Evolutionary conservation across 1,140 invertebrate species (phyloP).

Genomic region (Andrena cerasifolii): DNA sequence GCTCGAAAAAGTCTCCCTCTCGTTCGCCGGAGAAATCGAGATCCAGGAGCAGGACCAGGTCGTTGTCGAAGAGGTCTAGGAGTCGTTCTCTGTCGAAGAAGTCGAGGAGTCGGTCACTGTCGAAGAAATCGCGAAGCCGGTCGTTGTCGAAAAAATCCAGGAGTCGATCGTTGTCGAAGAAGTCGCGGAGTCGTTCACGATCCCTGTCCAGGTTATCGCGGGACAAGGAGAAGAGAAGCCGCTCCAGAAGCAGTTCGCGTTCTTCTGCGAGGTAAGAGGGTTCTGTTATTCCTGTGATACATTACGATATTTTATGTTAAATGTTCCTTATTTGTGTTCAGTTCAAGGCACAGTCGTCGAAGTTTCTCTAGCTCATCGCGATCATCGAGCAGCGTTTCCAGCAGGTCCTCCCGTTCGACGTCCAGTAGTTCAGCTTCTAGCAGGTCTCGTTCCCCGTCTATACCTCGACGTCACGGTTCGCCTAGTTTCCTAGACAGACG

Average conservation of each 20-base stretch:
- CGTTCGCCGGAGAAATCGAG: conserved; percentile 64
- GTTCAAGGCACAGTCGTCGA: conserved; percentile 74
- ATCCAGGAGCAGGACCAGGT: conserved; percentile 69
- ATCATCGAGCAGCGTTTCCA: conserved; percentile 73
- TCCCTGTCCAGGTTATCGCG: conserved; percentile 70
- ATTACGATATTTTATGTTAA: conserved; percentile 14
- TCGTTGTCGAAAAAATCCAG: conserved; percentile 69
- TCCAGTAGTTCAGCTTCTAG: conserved; percentile 78
- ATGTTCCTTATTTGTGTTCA: conserved; percentile 28
- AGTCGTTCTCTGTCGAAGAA: conserved; percentile 69
- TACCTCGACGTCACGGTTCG: conserved; percentile 93
- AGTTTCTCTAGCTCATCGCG: conserved; percentile 78
- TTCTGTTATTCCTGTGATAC: too few species aligned
- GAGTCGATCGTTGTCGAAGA: conserved; percentile 69
- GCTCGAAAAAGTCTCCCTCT: conserved; percentile 70
- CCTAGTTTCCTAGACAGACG: conserved; percentile 95
- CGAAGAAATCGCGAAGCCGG: conserved; percentile 66
- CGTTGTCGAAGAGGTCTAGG: conserved; percentile 65
- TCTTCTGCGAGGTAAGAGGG: conserved; percentile 78
- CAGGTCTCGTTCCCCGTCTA: conserved; percentile 91
- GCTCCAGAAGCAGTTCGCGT: conserved; percentile 73
- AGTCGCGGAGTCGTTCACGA: conserved; percentile 72
- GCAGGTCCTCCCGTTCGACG: conserved; percentile 70
- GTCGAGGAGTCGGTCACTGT: conserved; percentile 66
- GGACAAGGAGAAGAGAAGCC: conserved; percentile 73